phyloP scores from a whole-genome alignment of 1,140 invertebrate genomes.

The Heliothis virescens region DNA sequence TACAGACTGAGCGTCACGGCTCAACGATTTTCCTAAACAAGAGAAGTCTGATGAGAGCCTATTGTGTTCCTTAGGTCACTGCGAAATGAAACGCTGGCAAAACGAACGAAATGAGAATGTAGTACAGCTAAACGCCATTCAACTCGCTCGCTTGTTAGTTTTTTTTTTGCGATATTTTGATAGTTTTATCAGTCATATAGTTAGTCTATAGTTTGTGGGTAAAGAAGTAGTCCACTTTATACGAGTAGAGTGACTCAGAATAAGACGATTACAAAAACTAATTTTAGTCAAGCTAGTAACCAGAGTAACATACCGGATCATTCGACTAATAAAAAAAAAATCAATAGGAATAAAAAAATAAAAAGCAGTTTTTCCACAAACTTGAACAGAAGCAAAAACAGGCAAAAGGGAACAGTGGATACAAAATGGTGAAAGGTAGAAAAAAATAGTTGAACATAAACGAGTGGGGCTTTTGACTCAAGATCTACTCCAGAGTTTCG shows the following conservation, averaged over 20 bases:
- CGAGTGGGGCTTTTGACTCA: constrained; percentile 75
- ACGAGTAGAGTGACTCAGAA: too few relatives aligned
- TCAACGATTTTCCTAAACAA: constrained; percentile 72
- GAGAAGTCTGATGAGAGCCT: constrained; percentile 74
- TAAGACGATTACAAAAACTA: too few relatives aligned
- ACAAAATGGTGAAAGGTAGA: constrained; percentile 70
- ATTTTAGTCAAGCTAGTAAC: too few relatives aligned
- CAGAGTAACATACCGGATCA: too few relatives aligned
- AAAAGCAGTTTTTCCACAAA: constrained; percentile 40
- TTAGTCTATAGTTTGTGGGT: too few relatives aligned
- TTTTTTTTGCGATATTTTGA: background rate
- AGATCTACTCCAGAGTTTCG: constrained; percentile 78
- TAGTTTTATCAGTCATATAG: background rate
- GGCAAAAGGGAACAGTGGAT: constrained; percentile 64
- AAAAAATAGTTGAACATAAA: constrained; percentile 76
- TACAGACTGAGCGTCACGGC: constrained; percentile 50
- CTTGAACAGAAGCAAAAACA: constrained; percentile 23
- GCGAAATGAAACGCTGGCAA: constrained; percentile 54
- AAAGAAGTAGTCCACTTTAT: background rate
- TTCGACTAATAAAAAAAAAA: background rate
- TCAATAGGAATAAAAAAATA: background rate
- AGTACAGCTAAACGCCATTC: constrained; percentile 31
- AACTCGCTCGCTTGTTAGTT: background rate
- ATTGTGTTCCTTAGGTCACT: constrained; percentile 80
- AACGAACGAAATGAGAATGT: constrained; percentile 46